Conservation (phyloP, 2,797 vertebrate genomes). For the Rhynchotus rufescens region DNA sequence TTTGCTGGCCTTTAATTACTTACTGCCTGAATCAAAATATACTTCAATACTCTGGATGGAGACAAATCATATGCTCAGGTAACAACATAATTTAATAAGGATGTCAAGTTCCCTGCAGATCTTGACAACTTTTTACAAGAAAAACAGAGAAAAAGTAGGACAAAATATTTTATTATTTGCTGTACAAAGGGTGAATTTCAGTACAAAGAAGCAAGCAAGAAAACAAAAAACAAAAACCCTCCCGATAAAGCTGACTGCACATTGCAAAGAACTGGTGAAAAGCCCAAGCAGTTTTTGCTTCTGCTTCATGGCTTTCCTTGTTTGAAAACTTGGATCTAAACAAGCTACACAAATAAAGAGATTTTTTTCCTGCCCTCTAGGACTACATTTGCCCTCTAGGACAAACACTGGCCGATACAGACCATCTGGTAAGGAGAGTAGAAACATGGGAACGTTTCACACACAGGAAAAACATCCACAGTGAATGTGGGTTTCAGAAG, state of each 20-base stretch:
- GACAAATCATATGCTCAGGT: not conserved
- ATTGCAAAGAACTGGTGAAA: not conserved
- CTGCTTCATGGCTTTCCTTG: not conserved
- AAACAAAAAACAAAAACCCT: not conserved
- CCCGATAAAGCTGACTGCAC: not conserved
- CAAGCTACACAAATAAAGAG: not conserved
- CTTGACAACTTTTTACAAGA: not conserved
- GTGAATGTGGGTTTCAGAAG: not conserved
- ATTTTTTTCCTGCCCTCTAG: not conserved
- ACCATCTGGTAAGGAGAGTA: not conserved
- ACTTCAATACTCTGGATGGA: not conserved
- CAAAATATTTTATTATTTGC: not conserved
- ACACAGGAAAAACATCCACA: too few species aligned
- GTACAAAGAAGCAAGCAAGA: not conserved
- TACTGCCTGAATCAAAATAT: not conserved
- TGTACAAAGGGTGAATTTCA: not conserved
- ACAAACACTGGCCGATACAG: not conserved
- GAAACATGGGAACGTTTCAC: not conserved
- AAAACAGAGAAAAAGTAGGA: not conserved
- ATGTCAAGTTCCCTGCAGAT: not conserved
- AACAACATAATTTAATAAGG: not conserved
- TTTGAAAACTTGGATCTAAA: not conserved
- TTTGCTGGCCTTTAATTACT: not conserved
- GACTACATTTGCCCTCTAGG: constrained; percentile 10
- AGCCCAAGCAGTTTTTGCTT: not conserved